Evolutionary conservation across 2,888 invertebrate genomes (phyloP).

Genomic region (Drosophila koepferae): DNA sequence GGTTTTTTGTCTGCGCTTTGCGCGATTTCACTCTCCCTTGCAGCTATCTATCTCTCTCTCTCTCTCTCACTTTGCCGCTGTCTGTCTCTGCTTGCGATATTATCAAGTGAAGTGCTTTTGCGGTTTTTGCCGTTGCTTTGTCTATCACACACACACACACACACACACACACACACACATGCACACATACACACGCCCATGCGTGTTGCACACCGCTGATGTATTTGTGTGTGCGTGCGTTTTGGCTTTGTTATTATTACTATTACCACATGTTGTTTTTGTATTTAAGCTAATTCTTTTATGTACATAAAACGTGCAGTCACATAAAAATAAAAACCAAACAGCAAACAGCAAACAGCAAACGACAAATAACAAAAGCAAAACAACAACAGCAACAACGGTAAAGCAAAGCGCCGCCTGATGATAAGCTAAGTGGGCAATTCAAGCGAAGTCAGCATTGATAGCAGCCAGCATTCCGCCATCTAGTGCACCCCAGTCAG

Average conservation of each 20-base stretch:
- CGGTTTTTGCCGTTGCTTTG: slow-evolving; percentile 67
- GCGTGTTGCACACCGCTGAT: slow-evolving; percentile 31
- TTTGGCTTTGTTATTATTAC: slow-evolving; percentile 79
- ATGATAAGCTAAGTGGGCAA: slow-evolving; percentile 79
- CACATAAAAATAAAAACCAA: slow-evolving; percentile 76
- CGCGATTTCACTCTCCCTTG: slow-evolving; percentile 23
- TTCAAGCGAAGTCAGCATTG: slow-evolving; percentile 80
- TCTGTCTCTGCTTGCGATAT: slow-evolving; percentile 54
- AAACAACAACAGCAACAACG: slow-evolving; percentile 22
- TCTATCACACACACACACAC: slow-evolving; percentile 55
- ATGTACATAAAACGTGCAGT: slow-evolving; percentile 77
- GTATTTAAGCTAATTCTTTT: slow-evolving; percentile 80
- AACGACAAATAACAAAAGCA: slow-evolving; percentile 64
- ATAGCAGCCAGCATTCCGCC: slow-evolving; percentile 48
- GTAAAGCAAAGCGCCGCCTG: slow-evolving; percentile 28
- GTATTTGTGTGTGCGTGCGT: slow-evolving; percentile 57
- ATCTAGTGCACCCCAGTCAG: not conserved
- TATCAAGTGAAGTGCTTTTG: slow-evolving; percentile 80
- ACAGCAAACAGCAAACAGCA: slow-evolving; percentile 61
- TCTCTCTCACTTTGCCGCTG: not conserved
- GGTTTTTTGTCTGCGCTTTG: slow-evolving; percentile 57
- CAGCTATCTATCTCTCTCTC: not conserved
- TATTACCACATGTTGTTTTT: slow-evolving; percentile 80
- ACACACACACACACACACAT: too few species aligned
- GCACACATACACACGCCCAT: not conserved